A percentile compares a stretch with the other conserved stretches of the same genome.
Evolutionary conservation across 2,888 invertebrate genomes (phyloP).

Genomic region (Aromia moschata): DNA sequence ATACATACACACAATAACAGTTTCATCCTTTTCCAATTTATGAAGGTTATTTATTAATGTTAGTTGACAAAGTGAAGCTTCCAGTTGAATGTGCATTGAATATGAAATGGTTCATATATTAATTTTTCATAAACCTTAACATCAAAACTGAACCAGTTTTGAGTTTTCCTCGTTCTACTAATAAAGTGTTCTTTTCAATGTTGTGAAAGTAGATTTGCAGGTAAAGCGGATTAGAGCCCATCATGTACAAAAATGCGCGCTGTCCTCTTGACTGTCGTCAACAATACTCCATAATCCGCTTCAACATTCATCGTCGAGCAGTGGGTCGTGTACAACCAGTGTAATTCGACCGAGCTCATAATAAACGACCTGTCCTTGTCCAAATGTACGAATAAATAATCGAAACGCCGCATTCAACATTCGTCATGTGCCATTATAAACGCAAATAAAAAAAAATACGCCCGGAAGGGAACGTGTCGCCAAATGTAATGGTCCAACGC

Average conservation of each 20-base stretch:
- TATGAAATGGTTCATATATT: too few relatives aligned
- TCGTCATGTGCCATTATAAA: conserved; percentile 27
- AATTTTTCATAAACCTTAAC: too few relatives aligned
- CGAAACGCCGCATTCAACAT: conserved; percentile 41
- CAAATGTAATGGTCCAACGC: conserved; percentile 55
- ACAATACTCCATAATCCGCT: conserved; percentile 55
- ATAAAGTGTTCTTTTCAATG: too few relatives aligned
- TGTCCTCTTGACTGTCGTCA: conserved; percentile 50
- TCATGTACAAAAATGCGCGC: conserved; percentile 46
- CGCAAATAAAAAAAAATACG: too few relatives aligned
- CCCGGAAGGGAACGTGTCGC: conserved; percentile 55
- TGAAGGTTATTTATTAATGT: too few relatives aligned
- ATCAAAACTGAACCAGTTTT: too few relatives aligned
- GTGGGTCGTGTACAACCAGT: conserved; percentile 44
- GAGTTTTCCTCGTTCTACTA: too few relatives aligned
- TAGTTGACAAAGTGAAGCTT: too few relatives aligned
- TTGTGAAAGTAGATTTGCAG: conserved; percentile 38
- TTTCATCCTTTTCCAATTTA: too few relatives aligned
- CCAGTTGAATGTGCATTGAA: too few relatives aligned
- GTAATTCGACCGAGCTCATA: conserved; percentile 47
- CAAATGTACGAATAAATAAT: conserved; percentile 52
- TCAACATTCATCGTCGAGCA: conserved; percentile 42
- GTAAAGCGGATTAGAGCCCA: conserved; percentile 35
- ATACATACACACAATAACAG: too few relatives aligned
- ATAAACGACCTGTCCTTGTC: conserved; percentile 48